Conservation (phyloP, 1,140 invertebrate genomes). For the Penaeus indicus region DNA sequence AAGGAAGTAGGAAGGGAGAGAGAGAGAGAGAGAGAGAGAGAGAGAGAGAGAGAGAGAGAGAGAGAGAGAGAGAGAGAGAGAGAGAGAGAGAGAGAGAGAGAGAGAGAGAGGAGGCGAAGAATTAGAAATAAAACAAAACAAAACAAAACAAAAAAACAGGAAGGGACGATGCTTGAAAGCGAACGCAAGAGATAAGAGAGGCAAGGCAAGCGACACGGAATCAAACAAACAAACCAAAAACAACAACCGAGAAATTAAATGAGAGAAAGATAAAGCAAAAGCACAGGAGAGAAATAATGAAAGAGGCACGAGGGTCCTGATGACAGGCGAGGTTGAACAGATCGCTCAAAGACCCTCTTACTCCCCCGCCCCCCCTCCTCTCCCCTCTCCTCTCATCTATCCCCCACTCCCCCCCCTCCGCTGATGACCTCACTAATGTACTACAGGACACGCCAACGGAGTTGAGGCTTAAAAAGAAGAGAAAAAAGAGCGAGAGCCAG, state of each 20-base stretch:
- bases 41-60: background rate
- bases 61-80: background rate
- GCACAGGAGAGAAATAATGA: too few relatives aligned
- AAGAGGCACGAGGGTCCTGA: too few relatives aligned
- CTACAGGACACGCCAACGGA: too few relatives aligned
- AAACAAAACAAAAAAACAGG: background rate
- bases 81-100: conserved; percentile 1
- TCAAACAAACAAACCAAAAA: background rate
- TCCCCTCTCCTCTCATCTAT: too few relatives aligned
- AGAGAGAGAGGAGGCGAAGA: background rate
- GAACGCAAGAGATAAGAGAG: background rate
- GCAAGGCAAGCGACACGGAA: background rate
- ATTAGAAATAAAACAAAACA: background rate
- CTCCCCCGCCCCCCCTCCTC: too few relatives aligned
- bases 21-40: background rate
- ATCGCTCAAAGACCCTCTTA: too few relatives aligned
- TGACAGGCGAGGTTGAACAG: too few relatives aligned
- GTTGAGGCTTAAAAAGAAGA: too few relatives aligned
- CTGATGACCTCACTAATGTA: too few relatives aligned
- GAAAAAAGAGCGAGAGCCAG: too few relatives aligned
- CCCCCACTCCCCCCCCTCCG: too few relatives aligned
- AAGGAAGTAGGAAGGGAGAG: background rate
- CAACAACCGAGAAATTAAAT: background rate
- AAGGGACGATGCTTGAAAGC: background rate
- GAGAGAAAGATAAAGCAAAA: background rate